Conservation (phyloP, 1,140 invertebrate species). For the Trachymyrmex cornetzi region DNA sequence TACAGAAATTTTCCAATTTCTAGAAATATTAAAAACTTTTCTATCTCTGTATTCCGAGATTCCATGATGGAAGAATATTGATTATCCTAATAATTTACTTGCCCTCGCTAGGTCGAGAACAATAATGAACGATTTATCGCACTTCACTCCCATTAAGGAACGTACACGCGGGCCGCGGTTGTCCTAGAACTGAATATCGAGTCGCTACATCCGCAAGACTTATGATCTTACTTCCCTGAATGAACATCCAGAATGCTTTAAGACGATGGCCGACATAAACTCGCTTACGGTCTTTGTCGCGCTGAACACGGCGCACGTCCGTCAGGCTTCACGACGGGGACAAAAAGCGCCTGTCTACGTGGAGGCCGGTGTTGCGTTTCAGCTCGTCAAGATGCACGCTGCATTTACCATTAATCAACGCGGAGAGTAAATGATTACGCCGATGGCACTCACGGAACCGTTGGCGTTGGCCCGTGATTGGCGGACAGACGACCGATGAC, state of each 20-base stretch:
- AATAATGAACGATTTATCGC: slow-evolving; percentile 65
- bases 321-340: slow-evolving; percentile 44
- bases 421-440: slow-evolving; percentile 75
- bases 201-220: slow-evolving; percentile 58
- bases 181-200: slow-evolving; percentile 53
- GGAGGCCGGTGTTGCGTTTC: slow-evolving; percentile 72
- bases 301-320: slow-evolving; percentile 50
- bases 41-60: background rate
- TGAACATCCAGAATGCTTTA: slow-evolving; percentile 55
- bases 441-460: slow-evolving; percentile 69
- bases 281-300: slow-evolving; percentile 60
- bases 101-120: slow-evolving; percentile 8
- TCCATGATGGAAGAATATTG: background rate
- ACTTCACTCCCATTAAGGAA: slow-evolving; percentile 39
- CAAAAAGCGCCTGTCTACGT: slow-evolving; percentile 68
- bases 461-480: slow-evolving; percentile 66
- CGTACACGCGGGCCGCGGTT: slow-evolving; percentile 4
- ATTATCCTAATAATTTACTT: slow-evolving; percentile 41
- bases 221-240: slow-evolving; percentile 61
- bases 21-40: background rate
- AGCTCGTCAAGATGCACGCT: slow-evolving; percentile 70
- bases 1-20: background rate
- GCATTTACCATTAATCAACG: slow-evolving; percentile 75
- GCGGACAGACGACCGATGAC: slow-evolving; percentile 75
- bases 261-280: slow-evolving; percentile 34